Percentiles rank a stretch among this genome's conserved stretches.
These are phyloP conservation scores for Bombycilla garrulus DNA, from an alignment of 2,113 vertebrate genomes.

Conservation along the genomic window DNA sequence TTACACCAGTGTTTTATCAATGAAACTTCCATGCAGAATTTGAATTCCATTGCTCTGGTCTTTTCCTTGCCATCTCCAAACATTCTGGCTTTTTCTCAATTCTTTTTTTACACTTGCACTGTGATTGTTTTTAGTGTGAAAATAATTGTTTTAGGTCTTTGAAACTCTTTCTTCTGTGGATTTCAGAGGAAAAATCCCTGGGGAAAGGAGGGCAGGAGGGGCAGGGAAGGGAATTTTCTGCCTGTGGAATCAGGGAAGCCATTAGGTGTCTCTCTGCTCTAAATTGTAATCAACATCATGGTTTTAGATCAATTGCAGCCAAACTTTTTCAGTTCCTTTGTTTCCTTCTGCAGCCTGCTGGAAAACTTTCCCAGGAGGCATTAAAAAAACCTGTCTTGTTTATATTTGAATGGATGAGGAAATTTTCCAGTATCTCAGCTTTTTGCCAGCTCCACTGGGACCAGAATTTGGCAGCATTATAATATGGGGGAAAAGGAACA, in stretches of 20 bases:
- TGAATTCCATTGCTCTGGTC: background rate
- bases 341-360: background rate
- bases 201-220: background rate
- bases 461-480: background rate
- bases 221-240: background rate
- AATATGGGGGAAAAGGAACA: background rate
- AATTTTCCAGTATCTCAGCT: background rate
- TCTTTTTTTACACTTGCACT: background rate
- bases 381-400: background rate
- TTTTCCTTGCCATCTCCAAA: background rate
- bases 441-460: background rate
- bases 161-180: background rate
- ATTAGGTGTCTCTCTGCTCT: background rate
- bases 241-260: background rate
- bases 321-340: background rate
- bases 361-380: background rate
- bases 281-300: background rate
- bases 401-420: background rate
- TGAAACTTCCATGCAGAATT: background rate
- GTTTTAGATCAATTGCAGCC: background rate
- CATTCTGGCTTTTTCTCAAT: rapidly evolving
- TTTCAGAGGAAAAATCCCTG: background rate
- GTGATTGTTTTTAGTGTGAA: background rate
- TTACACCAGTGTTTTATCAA: background rate
- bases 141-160: background rate